Evolutionary conservation across 2,113 vertebrate genomes (phyloP), one percentile per base, ranked within the genome.

Genomic region (Mus pahari): DNA sequence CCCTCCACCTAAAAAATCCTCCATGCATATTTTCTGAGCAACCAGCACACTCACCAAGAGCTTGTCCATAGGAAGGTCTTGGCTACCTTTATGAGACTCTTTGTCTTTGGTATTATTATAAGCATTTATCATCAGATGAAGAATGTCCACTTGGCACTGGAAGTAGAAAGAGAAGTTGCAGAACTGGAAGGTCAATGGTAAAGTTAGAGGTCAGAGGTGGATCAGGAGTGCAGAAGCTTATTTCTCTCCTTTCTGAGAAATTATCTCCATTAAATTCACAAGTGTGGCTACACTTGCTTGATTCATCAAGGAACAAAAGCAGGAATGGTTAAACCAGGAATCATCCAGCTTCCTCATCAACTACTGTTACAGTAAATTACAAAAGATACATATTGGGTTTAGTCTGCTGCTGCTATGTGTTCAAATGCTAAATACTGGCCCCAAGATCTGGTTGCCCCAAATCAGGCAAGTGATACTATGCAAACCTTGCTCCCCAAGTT

Each of bases 51-150:
- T 78, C 28, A 28, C 31, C 4, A 7, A 78, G 77, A 55, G 77
- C 8, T 55, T 55, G 50, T 22, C 8, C 50, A 36, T 55, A 55
- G 0, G 17, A 0, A 53, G 50, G 50, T 7, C 24, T 39, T 83
- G 71, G 33, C 95, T 98, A 98, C 98, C 97, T 64, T 64, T 64
- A 0, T 95, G 0, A 13, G 6, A 1, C 24, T 74, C 91, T 73
- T 0, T 88, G 55, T 94, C 66, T n/a, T 74, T 62, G 45, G 97
- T 94, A 1, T 98, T 97, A 94, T 99, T 99, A 93, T 98, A 22
- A 75, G 73, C 98, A 19, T 99, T 98, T 0, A 99, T 98, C 99
- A 99, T 99, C 73, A 99, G 91, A 97, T 99, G 68, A 8, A 71
- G 36, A 58, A 58, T 58, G 0, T 71, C 68, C 7, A 71, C 94